Evolutionary conservation across 2,797 vertebrate genomes (phyloP), one percentile per base, ranked within the genome.

Genomic region (Meda fulgida): DNA sequence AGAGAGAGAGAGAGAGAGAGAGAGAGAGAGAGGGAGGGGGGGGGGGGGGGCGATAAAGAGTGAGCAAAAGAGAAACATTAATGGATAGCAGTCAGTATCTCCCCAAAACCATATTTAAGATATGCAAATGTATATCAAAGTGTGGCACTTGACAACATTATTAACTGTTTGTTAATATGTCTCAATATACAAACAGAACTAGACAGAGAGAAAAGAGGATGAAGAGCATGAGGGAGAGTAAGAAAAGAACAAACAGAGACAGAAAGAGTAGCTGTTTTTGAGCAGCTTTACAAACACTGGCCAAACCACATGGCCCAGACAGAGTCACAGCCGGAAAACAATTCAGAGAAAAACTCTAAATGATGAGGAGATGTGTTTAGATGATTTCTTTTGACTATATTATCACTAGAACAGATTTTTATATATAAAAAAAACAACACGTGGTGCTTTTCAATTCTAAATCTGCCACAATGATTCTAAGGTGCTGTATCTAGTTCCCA

Each of bases 121-220:
- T 94, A 93, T 92, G 93, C 90, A 93, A 93, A 93, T 93, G 89
- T 89, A 91, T 85, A 81, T 83, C 92, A 93, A 90, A 93, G 90
- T 89, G 91, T 91, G 80, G 67, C 88, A 89, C 89, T 91, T 93
- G 92, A 93, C 93, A 93, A 93, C 92, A 91, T n/a, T n/a, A n/a
- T n/a, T n/a, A n/a, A n/a, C n/a, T n/a, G n/a, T n/a, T n/a, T 93
- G 93, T 92, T 94, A 93, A 93, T 93, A 93, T 89, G 91, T 77
- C 89, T 90, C 89, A 90, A 89, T 86, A 89, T 90, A 90, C 90
- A 92, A 89, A 89, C 90, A 88, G 86, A 86, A 90, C 89, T 86
- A 89, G 86, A 78, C 63, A 78, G 84, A 81, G 48, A 76, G 72
- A 79, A 58, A 58, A 67, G 71, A 80, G 51, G 21, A 14, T 26